A percentile compares a stretch with the other conserved stretches of the same genome.
phyloP scores from a whole-genome alignment of 2,797 vertebrate species.

The Diceros bicornis region DNA sequence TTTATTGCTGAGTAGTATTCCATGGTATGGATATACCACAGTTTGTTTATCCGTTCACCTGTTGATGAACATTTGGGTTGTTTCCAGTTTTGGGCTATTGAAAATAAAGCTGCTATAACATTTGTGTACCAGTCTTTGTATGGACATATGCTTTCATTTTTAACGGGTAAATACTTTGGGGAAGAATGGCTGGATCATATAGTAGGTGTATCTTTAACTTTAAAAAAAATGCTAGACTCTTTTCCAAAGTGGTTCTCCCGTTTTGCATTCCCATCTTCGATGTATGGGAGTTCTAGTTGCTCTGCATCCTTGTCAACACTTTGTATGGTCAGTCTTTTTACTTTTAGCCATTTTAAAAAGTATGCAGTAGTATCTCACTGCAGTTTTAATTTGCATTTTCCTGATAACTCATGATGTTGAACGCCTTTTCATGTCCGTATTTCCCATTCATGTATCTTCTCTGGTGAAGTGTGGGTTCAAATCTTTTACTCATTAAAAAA shows the following conservation, averaged over 20 bases:
- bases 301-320: not conserved
- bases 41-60: not conserved
- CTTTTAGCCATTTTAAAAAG: not conserved
- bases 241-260: not conserved
- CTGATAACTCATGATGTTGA: not conserved
- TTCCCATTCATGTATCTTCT: not conserved
- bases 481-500: conserved; percentile 8
- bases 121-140: not conserved
- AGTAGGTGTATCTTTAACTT: not conserved
- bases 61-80: not conserved
- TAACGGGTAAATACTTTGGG: not conserved
- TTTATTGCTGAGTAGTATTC: not conserved
- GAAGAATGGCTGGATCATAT: not conserved
- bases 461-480: not conserved
- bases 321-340: not conserved
- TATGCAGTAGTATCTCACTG: not conserved
- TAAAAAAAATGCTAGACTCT: not conserved
- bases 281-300: not conserved
- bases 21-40: not conserved
- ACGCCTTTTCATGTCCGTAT: not conserved
- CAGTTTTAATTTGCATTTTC: not conserved
- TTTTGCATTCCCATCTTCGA: not conserved
- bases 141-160: conserved; percentile 30
- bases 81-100: not conserved
- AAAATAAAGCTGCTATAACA: conserved; percentile 15